Percentiles rank a stretch among this genome's conserved stretches.
These are phyloP conservation scores for Arizona elegans DNA, from an alignment of 2,113 vertebrate genomes.

Conservation along the genomic window DNA sequence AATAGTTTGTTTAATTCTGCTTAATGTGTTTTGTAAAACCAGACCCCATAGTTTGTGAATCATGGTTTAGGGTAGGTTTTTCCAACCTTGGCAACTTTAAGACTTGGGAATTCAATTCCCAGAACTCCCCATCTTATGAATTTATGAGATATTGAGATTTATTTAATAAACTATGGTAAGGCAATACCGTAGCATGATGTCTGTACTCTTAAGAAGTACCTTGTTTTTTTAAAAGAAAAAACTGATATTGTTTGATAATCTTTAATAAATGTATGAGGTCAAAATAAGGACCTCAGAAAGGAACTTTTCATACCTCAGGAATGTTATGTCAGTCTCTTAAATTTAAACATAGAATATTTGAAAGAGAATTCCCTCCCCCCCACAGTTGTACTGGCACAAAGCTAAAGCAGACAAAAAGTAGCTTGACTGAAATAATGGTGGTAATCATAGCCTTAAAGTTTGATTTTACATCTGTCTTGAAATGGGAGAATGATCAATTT, in stretches of 20 bases:
- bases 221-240: neutral
- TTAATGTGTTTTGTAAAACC: neutral
- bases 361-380: neutral
- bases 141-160: neutral
- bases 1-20: neutral
- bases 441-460: neutral
- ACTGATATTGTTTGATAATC: neutral
- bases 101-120: neutral
- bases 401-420: neutral
- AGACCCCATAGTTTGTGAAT: neutral
- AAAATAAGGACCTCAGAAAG: neutral
- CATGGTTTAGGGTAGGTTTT: neutral
- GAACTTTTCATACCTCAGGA: neutral
- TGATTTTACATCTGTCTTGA: slow-evolving; percentile 17
- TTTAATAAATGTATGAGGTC: neutral
- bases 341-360: neutral
- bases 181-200: neutral
- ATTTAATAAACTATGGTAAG: neutral
- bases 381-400: neutral
- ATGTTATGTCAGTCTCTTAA: neutral
- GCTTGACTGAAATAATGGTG: slow-evolving; percentile 23
- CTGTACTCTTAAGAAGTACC: neutral
- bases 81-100: neutral
- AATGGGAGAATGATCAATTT: slow-evolving; percentile 4
- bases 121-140: neutral